Evolutionary conservation across 1,140 invertebrate genomes (phyloP), one percentile per base, ranked within the genome.

Genomic region (Hylyphantes graminicola): DNA sequence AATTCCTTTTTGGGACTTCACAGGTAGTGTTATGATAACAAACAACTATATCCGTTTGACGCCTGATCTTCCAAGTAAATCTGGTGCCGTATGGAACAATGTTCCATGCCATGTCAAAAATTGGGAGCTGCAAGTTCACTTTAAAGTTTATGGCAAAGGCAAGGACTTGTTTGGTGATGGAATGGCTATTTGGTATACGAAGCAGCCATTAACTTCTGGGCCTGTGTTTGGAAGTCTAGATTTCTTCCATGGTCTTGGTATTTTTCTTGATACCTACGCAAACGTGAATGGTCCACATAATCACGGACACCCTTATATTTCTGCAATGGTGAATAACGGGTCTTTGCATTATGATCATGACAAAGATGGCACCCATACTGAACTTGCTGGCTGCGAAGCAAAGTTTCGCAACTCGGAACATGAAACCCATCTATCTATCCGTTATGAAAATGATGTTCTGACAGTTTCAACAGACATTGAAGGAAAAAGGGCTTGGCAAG

Each of bases 231-330:
- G 98, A 15, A 97, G 94, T 88, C 94, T 94, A 88, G 97, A 99
- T 89, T 94, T 93, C 87, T 99, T 99, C 89, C 92, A 93, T 74
- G 98, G 98, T 0, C 91, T 99, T 15, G 97, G 94, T 11, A 92
- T 99, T 53, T 96, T 99, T 89, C 89, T 99, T 75, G 98, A 99
- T 89, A 99, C 98, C 0, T 99, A 99, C 89, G 98, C 96, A 89
- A 99, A 99, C 90, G 97, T 99, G 88, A 99, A 99, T 92, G 98
- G 97, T n/a, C 95, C 95, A 68, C 96, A 99, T 88, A 97, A 96
- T 92, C 98, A 99, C 90, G 94, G 96, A 89, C 98, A 99, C 93
- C 98, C 98, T 0, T 99, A 98, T 90, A 94, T 99, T 85, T 99
- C 97, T 80, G 97, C 96, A 0, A 99, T 99, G 97, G 92, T 99